Evolutionary conservation across 2,888 invertebrate genomes (phyloP), one percentile per base, ranked within the genome.

Genomic region (Machimus atricapillus): DNA sequence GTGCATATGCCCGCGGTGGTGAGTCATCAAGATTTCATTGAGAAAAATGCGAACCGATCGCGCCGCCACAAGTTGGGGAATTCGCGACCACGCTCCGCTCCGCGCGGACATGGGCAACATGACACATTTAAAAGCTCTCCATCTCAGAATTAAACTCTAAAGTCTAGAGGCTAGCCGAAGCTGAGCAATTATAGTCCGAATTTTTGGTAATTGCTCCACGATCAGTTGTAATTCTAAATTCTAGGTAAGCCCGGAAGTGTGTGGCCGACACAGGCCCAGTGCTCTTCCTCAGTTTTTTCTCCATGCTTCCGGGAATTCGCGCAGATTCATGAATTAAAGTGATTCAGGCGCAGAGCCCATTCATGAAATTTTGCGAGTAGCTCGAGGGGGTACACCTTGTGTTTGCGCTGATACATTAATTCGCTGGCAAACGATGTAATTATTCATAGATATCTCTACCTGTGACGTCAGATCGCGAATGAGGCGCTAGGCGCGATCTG

Each of bases 221-320:
- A 56, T 81, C 56, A 81, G 34, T 58, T 82, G 58, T 27, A 34
- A 58, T 82, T 82, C 82, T 19, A n/a, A 34, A 58, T 82, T 82
- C 82, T 19, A n/a, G 66, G 66, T 58, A 82, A 78, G 66, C 27
- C 82, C 82, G 82, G 82, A 82, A 82, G 66, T 82, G 14, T 40
- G 23, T 16, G 14, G 58, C n/a, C 23, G 31, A 23, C 12, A 23
- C n/a, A 82, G 19, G 19, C 16, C n/a, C 8, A 52, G 12, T 12
- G n/a, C 37, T 66, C 37, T 82, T 66, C 58, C 37, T 19, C 5
- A 31, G 23, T 46, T 79, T 79, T 79, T 79, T 27, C 9, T 31
- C 81, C 0, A 16, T 52, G 16, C n/a, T 82, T 82, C 82, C 40
- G 31, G 37, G 82, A 82, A 82, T 58, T 58, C 58, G 16, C n/a